Percentiles rank a stretch among this genome's conserved stretches.
phyloP scores from a whole-genome alignment of 2,797 vertebrate species.

The Neosilurus mollespiculum region DNA sequence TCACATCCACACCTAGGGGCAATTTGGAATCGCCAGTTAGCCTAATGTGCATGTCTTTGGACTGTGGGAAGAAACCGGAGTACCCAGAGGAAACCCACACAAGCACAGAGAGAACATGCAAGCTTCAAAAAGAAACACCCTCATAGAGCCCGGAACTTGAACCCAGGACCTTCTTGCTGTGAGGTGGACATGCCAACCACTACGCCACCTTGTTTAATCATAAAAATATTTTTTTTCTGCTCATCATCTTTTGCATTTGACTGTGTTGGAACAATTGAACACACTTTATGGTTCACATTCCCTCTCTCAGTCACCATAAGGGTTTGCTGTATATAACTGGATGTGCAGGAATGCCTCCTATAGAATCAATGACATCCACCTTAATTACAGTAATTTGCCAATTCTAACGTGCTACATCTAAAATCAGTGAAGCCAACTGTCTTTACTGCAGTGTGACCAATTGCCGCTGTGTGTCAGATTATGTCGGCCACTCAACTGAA shows the following conservation, averaged over 20 bases:
- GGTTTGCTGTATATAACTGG: background rate
- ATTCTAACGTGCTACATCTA: background rate
- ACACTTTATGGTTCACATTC: background rate
- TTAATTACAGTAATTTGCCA: conserved; percentile 10
- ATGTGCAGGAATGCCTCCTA: background rate
- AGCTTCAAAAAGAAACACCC: no score
- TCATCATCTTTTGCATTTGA: background rate
- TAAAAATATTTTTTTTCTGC: background rate
- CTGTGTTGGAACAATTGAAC: background rate
- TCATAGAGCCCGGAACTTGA: no score
- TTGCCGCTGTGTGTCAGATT: background rate
- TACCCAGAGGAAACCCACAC: no score
- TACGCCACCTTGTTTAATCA: background rate
- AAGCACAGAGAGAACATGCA: no score
- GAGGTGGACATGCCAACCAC: no score
- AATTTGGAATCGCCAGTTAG: no score
- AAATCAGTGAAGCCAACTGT: background rate
- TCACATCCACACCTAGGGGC: no score
- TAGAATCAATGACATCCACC: background rate
- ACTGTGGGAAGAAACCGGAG: no score
- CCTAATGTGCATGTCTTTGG: no score
- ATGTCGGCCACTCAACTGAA: background rate
- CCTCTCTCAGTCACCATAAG: background rate
- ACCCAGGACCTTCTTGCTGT: no score
- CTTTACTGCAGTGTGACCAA: background rate